Percentiles rank a stretch among this genome's conserved stretches.
These are phyloP conservation scores for Sebastes diaconus DNA, from an alignment of 2,797 vertebrate species.

Conservation along the genomic window DNA sequence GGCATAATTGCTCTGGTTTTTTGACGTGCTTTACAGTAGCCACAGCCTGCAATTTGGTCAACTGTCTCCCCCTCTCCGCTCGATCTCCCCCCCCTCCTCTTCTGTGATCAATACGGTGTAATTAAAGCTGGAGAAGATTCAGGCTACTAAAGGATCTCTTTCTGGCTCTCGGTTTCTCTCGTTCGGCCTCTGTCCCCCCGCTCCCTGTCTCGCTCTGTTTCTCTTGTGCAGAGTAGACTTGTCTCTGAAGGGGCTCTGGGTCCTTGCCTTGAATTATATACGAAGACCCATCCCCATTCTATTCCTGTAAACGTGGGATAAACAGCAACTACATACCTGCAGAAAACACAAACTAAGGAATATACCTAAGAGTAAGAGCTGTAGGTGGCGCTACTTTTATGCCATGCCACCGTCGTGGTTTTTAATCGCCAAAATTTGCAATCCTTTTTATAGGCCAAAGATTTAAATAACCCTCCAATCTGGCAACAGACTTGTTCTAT, in stretches of 20 bases:
- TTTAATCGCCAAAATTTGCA: constrained; percentile 11
- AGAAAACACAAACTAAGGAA: constrained; percentile 8
- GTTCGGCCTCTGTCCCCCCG: constrained; percentile 4
- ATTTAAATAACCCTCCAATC: constrained; percentile 15
- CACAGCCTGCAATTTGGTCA: constrained; percentile 45
- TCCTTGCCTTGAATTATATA: constrained; percentile 52
- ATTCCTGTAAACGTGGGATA: neutral
- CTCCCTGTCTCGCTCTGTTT: constrained; percentile 43
- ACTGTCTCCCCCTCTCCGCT: constrained; percentile 22
- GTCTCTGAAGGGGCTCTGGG: constrained; percentile 35
- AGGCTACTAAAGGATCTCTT: constrained; percentile 64
- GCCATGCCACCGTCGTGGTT: neutral
- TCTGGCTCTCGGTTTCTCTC: constrained; percentile 23
- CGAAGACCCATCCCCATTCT: constrained; percentile 17
- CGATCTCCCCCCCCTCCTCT: neutral
- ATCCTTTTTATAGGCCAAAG: neutral
- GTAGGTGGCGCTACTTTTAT: neutral
- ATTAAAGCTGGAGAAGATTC: constrained; percentile 79
- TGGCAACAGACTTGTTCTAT: neutral
- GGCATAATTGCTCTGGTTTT: constrained; percentile 54
- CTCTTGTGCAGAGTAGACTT: constrained; percentile 15
- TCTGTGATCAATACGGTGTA: constrained; percentile 81
- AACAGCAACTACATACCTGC: constrained; percentile 6
- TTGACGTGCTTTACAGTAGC: constrained; percentile 65
- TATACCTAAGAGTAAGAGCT: neutral